These are phyloP conservation scores for Drosophila mercatorum DNA, from an alignment of 2,888 invertebrate species.

Conservation along the genomic window DNA sequence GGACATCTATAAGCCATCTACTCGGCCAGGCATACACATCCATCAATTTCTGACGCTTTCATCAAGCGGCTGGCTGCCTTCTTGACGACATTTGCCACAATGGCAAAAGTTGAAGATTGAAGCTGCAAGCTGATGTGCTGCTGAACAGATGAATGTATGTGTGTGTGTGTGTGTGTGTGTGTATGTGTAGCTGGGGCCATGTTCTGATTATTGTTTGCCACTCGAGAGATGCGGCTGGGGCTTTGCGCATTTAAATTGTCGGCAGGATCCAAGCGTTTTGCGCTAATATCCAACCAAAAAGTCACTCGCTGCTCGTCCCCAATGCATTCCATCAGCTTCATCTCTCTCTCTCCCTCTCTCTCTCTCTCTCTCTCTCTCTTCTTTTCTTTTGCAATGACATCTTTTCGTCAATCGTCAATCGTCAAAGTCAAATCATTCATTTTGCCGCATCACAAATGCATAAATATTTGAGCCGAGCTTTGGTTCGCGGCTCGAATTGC, in stretches of 20 bases:
- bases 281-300: conserved; percentile 79
- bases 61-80: conserved; percentile 70
- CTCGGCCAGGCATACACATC: conserved; percentile 71
- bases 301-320: conserved; percentile 56
- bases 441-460: conserved; percentile 83
- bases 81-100: conserved; percentile 69
- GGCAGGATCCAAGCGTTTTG: conserved; percentile 81
- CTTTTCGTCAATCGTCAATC: conserved; percentile 76
- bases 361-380: conserved; percentile 9
- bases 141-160: neutral
- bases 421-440: conserved; percentile 84
- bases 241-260: conserved; percentile 75
- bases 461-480: conserved; percentile 67
- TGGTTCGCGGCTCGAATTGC: conserved; percentile 63
- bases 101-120: conserved; percentile 33
- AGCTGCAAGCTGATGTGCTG: conserved; percentile 8
- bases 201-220: conserved; percentile 78
- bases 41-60: conserved; percentile 84
- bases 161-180: neutral
- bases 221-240: conserved; percentile 49
- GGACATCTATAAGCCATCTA: conserved; percentile 27
- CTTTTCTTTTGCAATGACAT: conserved; percentile 67
- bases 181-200: conserved; percentile 28
- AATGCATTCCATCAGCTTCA: conserved; percentile 58
- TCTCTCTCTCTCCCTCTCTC: conserved; percentile 20